A percentile compares a stretch with the other conserved stretches of the same genome.
Conservation (phyloP, 2,113 vertebrate species). For the Tympanuchus pallidicinctus region DNA sequence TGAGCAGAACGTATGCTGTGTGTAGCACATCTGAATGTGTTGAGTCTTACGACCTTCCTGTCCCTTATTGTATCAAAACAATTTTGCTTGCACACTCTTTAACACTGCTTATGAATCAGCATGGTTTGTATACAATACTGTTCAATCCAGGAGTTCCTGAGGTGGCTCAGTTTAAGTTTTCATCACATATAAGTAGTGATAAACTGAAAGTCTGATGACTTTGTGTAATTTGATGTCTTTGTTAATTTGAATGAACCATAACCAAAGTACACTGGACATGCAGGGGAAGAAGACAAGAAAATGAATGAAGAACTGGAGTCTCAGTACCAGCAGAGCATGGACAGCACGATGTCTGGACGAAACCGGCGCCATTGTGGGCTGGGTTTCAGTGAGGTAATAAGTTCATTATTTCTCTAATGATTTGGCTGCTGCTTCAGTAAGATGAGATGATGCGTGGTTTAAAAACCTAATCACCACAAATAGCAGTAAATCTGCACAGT, state of each 20-base stretch:
- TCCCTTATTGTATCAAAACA: background rate
- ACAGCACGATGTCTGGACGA: slow-evolving; percentile 91
- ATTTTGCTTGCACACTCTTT: background rate
- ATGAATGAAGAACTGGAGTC: slow-evolving; percentile 92
- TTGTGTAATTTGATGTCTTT: slow-evolving; percentile 77
- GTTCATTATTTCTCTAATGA: background rate
- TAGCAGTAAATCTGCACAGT: background rate
- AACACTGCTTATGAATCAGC: background rate
- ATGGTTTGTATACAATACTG: background rate
- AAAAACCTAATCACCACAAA: background rate
- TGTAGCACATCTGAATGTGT: background rate
- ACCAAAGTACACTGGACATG: slow-evolving; percentile 79
- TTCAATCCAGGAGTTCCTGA: background rate
- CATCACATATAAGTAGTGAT: background rate
- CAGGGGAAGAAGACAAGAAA: slow-evolving; percentile 92
- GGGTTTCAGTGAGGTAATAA: slow-evolving; percentile 92
- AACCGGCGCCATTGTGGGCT: slow-evolving; percentile 94
- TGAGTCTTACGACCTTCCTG: background rate
- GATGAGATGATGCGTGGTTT: background rate
- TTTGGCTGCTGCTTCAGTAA: background rate
- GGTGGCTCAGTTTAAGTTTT: background rate
- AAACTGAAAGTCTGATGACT: slow-evolving; percentile 40
- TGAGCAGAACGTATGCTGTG: background rate
- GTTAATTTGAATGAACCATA: slow-evolving; percentile 81
- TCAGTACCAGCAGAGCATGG: slow-evolving; percentile 95